These are phyloP conservation scores for Pitangus sulphuratus DNA, from an alignment of 2,797 vertebrate genomes.

Conservation along the genomic window DNA sequence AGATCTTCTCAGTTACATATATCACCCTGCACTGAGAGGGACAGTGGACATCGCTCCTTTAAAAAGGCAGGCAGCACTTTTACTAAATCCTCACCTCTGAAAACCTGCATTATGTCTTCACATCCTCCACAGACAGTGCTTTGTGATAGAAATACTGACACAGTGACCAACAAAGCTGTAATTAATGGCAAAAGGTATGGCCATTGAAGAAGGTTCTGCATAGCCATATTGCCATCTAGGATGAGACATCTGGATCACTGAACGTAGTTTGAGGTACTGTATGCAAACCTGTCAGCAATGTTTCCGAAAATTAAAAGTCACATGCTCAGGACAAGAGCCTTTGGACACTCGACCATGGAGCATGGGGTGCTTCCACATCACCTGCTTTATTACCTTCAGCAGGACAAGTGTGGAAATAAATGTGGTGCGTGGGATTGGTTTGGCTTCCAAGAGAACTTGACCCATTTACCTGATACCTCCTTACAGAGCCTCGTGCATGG, in stretches of 20 bases:
- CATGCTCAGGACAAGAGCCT: background rate
- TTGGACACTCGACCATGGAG: background rate
- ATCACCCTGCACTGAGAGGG: background rate
- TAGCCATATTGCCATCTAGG: background rate
- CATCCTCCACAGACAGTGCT: background rate
- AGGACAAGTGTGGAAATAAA: background rate
- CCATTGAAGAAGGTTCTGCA: background rate
- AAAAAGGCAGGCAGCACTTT: background rate
- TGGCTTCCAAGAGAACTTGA: background rate
- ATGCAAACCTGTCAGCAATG: background rate
- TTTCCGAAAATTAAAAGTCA: background rate
- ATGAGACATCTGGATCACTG: background rate
- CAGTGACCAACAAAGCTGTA: background rate
- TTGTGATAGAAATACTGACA: background rate
- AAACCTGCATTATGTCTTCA: background rate
- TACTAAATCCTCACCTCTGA: background rate
- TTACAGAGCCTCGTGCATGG: rapidly evolving
- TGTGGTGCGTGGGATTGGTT: rapidly evolving
- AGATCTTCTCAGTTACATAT: background rate
- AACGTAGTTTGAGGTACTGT: background rate
- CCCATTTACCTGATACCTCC: background rate
- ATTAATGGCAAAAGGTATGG: background rate
- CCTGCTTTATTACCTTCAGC: background rate
- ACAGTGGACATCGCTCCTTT: background rate
- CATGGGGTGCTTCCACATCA: background rate